Percentiles rank a stretch among this genome's conserved stretches.
phyloP scores from a whole-genome alignment of 2,888 invertebrate species.

The Pherbina coryleti region DNA sequence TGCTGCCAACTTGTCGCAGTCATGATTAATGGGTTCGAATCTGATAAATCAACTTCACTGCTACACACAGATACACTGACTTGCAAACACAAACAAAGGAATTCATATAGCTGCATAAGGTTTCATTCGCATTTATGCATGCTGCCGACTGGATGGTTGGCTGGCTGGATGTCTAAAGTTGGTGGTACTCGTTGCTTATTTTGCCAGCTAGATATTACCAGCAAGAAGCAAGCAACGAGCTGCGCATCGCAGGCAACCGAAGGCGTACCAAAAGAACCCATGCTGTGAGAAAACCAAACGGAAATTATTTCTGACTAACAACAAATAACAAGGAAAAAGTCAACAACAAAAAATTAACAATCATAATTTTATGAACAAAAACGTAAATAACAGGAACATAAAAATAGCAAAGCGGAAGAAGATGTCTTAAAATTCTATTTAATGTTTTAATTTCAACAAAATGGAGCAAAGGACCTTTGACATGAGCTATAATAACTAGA shows the following conservation, averaged over 20 bases:
- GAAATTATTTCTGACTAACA: constrained; percentile 8
- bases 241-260: no score
- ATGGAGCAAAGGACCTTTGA: no score
- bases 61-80: constrained; percentile 55
- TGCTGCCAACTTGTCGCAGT: constrained; percentile 63
- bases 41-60: constrained; percentile 65
- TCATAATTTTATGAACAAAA: background rate
- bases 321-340: background rate
- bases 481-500: no score
- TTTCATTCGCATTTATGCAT: background rate
- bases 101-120: background rate
- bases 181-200: background rate
- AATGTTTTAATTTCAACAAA: background rate
- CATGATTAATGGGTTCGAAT: constrained; percentile 64
- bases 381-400: background rate
- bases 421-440: constrained; percentile 14
- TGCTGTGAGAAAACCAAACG: constrained; percentile 31
- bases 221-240: no score
- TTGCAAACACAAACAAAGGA: constrained; percentile 17
- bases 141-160: background rate
- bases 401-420: background rate
- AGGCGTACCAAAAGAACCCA: background rate
- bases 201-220: background rate
- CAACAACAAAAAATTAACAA: constrained; percentile 1
- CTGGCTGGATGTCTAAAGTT: no score